Base-by-base conservation (phyloP, 2,888 invertebrate species). In the Teinopalpus imperialis region DNA sequence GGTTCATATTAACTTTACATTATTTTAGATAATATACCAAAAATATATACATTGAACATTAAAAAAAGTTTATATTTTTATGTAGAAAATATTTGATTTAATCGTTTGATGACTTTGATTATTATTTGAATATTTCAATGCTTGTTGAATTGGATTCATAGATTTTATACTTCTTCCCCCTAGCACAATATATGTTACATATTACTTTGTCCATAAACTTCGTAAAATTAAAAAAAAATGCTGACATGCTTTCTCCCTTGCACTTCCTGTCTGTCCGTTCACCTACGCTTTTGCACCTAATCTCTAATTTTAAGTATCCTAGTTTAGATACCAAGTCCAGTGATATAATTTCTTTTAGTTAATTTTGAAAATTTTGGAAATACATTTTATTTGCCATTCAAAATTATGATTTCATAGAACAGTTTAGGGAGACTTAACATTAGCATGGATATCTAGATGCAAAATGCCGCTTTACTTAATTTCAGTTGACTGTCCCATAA, bases 391-490 rank as follows among this genome's bases (percentile, higher is more conserved):
- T 65, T 56, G 58, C 44, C 52, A 57, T 65, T 57, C 42, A 52
- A 56, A 45, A 26, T 31, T 31, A 72, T 74, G 63, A 74, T 74
- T 76, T 74, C 62, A 69, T 71, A 72, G 64, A 67, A 62, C 26
- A 9, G 20, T 24, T 12, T 27, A 21, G 13, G 3, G 56, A 49
- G 44, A 42, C 29, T 37, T 51, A 43, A 64, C 61, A 70, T 69
- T 69, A 77, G 76, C 74, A 75, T 74, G 74, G 55, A 65, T 63
- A 48, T 61, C 60, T 66, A 70, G 69, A 60, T 56, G 51, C 53
- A 51, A 54, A 52, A 62, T 74, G 74, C 68, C 72, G 68, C 67
- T 63, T 74, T 69, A 69, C 73, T 65, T n/a, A 66, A 68, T 63
- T 48, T 58, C 60, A 61, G 65, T 67, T 67, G 64, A 65, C 70